Base-by-base conservation (phyloP, 1,140 invertebrate genomes). In the Ips nitidus region DNA sequence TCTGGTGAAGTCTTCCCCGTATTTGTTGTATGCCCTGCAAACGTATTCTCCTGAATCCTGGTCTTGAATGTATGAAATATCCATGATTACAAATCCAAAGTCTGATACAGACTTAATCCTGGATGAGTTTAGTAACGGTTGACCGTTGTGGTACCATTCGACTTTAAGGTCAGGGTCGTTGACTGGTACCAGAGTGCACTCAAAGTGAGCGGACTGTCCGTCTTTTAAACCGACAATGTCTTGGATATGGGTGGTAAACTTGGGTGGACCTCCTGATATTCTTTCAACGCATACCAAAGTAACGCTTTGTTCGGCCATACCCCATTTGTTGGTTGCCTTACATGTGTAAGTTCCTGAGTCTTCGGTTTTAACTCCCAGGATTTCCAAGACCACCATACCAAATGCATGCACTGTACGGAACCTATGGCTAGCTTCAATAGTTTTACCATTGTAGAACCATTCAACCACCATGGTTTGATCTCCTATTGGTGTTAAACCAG, bases 401-500 rank as follows among this genome's bases (percentile, higher is more conserved):
- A 98, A 97, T 1, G 94, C 94, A 77, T 97, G 93, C 38, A 96
- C 94, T 41, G 94, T 97, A 76, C 94, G 86, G 47, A 92, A 92
- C 43, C 95, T 88, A 80, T 94, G 92, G 81, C 93, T 94, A 38
- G 94, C 93, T 82, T 94, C 91, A 56, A 98, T 85, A 0, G 88
- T 77, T 80, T 97, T 90, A 43, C 91, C 93, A 80, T 99, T 96
- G 76, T 93, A 97, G 84, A 97, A 97, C 97, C 97, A 99, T 84
- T 98, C 95, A 40, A 99, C 94, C 40, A 91, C 88, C 95, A 98
- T 98, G 40, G 90, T 94, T 78, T 98, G 94, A 80, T 98, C 96
- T 38, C 95, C 95, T 59, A 94, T 90, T 6, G 96, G 96, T 52
- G 94, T 91, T 0, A 98, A 84, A 47, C 93, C 94, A 8, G 94